These are phyloP conservation scores for Drosophila ananassae DNA, from an alignment of 1,140 invertebrate species.

Conservation along the genomic window DNA sequence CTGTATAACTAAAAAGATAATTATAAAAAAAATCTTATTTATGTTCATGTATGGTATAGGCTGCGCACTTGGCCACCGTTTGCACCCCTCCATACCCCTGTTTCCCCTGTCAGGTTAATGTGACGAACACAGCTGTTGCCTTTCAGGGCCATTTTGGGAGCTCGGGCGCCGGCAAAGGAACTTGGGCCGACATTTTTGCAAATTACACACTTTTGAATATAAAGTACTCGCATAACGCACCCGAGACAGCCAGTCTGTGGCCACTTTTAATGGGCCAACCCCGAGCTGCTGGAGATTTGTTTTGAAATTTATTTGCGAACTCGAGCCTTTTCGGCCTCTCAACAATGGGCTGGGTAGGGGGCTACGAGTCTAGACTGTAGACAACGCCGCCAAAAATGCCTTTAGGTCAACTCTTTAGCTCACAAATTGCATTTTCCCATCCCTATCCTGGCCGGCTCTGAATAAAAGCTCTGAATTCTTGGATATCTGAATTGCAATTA, in stretches of 20 bases:
- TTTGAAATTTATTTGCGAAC: constrained; percentile 25
- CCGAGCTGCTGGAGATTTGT: constrained; percentile 10
- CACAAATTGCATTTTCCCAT: constrained; percentile 36
- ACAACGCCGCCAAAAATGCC: constrained; percentile 21
- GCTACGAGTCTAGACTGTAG: constrained; percentile 5
- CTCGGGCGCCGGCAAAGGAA: background rate
- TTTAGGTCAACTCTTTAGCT: constrained; percentile 44
- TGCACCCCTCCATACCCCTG: background rate
- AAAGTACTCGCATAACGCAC: constrained; percentile 73
- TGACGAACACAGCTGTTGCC: constrained; percentile 71
- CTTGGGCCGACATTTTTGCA: constrained; percentile 62
- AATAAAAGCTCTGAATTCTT: background rate
- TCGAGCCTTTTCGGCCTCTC: background rate
- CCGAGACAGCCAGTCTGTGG: constrained; percentile 59
- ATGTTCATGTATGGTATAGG: background rate
- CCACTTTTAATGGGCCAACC: constrained; percentile 56
- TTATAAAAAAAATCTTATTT: too few relatives aligned
- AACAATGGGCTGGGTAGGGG: background rate
- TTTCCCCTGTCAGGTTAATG: constrained; percentile 62
- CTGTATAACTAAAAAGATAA: too few relatives aligned
- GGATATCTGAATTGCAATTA: constrained; percentile 48
- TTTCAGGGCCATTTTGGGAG: constrained; percentile 10
- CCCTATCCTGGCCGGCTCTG: background rate
- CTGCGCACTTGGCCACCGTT: constrained; percentile 15
- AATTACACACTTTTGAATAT: constrained; percentile 82